phyloP scores from a whole-genome alignment of 2,888 invertebrate species.

The Electrophaes corylata region DNA sequence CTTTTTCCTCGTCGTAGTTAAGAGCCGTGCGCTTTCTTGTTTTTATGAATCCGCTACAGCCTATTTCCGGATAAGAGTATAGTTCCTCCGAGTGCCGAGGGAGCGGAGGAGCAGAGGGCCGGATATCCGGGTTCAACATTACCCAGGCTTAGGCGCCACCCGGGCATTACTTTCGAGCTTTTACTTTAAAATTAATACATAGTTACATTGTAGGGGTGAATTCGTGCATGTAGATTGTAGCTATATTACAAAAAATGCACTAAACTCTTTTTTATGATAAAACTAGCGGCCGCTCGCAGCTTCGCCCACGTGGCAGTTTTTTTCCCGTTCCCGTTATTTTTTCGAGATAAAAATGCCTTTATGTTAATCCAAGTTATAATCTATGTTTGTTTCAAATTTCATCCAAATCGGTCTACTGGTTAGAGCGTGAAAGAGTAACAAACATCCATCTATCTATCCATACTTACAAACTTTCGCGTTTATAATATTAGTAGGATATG shows the following conservation, averaged over 20 bases:
- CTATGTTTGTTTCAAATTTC: no score
- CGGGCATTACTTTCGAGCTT: constrained; percentile 5
- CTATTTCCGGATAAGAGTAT: constrained; percentile 21
- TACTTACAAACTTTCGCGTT: no score
- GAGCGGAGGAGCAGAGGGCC: constrained; percentile 3
- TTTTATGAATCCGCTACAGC: constrained; percentile 10
- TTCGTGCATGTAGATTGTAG: background rate
- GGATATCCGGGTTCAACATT: constrained; percentile 27
- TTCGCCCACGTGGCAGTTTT: no score
- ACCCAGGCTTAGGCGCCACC: constrained; percentile 17
- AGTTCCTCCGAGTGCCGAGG: constrained; percentile 4
- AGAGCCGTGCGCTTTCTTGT: constrained; percentile 4
- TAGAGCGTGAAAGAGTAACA: no score
- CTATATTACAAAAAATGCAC: background rate
- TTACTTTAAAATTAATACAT: background rate
- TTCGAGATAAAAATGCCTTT: no score
- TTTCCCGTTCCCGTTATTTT: no score
- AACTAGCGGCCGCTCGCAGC: no score
- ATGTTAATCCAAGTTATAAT: no score
- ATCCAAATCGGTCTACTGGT: no score
- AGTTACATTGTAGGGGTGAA: background rate
- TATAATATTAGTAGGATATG: no score
- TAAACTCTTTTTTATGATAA: background rate
- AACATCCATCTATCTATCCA: no score
- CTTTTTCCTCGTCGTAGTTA: background rate